Evolutionary conservation across 2,797 vertebrate genomes (phyloP).

Genomic region (Myripristis jacobus): DNA sequence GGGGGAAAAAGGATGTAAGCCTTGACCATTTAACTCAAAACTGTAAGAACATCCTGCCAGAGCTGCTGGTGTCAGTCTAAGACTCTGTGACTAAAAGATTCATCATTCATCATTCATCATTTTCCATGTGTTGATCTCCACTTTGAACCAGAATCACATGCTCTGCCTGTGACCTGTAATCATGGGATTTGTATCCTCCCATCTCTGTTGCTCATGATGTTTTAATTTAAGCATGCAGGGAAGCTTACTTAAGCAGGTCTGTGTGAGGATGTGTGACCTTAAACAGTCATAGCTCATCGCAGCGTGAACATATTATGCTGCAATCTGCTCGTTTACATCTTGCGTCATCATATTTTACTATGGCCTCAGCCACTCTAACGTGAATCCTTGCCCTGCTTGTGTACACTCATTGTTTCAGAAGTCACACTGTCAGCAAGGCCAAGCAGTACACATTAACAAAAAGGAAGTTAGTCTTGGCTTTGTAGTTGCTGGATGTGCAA

Average conservation of each 20-base stretch:
- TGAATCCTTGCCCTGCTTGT: background rate
- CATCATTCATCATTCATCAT: background rate
- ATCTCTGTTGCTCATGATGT: conserved; percentile 12
- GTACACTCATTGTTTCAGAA: conserved; percentile 19
- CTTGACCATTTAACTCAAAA: conserved; percentile 1
- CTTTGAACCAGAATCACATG: conserved; percentile 56
- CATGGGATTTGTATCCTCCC: conserved; percentile 53
- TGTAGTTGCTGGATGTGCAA: background rate
- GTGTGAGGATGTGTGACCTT: conserved; percentile 39
- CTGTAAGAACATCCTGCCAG: conserved; percentile 51
- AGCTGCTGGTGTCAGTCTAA: background rate
- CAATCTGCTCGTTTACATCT: background rate
- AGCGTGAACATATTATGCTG: conserved; percentile 27
- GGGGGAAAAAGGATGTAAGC: conserved; percentile 62
- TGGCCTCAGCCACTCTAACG: background rate
- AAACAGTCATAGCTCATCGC: conserved; percentile 25
- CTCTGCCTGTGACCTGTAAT: conserved; percentile 44
- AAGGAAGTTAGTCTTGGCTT: conserved; percentile 27
- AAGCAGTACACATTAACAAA: conserved; percentile 26
- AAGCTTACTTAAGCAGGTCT: conserved; percentile 43
- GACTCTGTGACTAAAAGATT: too few relatives aligned
- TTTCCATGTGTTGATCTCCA: conserved; percentile 5
- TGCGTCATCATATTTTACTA: conserved; percentile 33
- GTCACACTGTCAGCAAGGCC: conserved; percentile 43
- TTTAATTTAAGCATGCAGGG: conserved; percentile 30